Percentiles rank a stretch among this genome's conserved stretches.
These are phyloP conservation scores for Yponomeuta malinellus DNA, from an alignment of 2,888 invertebrate genomes.

Conservation along the genomic window DNA sequence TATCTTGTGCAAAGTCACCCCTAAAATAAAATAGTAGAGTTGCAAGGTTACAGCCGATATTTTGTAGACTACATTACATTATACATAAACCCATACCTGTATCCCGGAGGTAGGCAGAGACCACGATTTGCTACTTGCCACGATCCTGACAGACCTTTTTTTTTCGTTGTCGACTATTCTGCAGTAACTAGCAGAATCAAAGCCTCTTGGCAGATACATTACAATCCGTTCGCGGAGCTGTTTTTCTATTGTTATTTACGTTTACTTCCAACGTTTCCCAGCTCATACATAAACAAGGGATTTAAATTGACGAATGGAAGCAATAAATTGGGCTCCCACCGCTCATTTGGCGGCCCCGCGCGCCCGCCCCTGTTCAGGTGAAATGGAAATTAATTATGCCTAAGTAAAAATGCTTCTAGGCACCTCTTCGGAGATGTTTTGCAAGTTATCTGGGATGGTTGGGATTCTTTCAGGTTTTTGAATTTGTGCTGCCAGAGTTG, in stretches of 20 bases:
- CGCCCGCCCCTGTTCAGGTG: slow-evolving; percentile 18
- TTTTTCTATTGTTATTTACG: background rate
- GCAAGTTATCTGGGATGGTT: background rate
- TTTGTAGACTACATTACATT: too few relatives aligned
- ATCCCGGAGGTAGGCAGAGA: too few relatives aligned
- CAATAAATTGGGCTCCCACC: slow-evolving; percentile 26
- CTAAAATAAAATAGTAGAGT: too few relatives aligned
- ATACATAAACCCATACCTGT: too few relatives aligned
- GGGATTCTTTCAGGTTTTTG: background rate
- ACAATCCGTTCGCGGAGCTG: too few relatives aligned
- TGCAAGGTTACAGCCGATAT: too few relatives aligned
- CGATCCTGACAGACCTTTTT: too few relatives aligned
- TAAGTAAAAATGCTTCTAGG: slow-evolving; percentile 14
- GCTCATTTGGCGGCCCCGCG: slow-evolving; percentile 21
- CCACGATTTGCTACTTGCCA: too few relatives aligned
- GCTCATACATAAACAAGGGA: slow-evolving; percentile 29
- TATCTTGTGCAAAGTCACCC: too few relatives aligned
- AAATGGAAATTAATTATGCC: slow-evolving; percentile 21
- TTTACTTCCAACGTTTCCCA: slow-evolving; percentile 15
- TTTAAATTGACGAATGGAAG: slow-evolving; percentile 26
- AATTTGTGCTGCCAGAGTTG: background rate
- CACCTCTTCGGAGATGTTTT: background rate
- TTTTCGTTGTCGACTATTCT: too few relatives aligned
- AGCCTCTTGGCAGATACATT: too few relatives aligned
- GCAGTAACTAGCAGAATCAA: too few relatives aligned